Conservation (phyloP, 2,888 invertebrate genomes). For the Himalopsyche japonica region DNA sequence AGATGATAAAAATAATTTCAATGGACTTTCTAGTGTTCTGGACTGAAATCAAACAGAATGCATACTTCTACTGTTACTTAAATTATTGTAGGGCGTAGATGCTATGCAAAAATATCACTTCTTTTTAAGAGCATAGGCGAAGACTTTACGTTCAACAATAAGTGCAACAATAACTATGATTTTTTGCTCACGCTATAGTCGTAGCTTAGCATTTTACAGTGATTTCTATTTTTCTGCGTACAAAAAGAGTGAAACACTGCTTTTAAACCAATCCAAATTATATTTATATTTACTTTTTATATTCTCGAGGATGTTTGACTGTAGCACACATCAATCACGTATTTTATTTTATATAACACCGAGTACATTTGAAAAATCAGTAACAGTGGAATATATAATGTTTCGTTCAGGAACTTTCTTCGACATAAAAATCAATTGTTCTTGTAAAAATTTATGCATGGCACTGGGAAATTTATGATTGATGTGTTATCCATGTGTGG, state of each 20-base stretch:
- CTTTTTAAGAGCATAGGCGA: not conserved
- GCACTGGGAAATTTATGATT: no score
- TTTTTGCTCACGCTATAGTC: not conserved
- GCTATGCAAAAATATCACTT: not conserved
- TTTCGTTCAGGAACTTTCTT: no score
- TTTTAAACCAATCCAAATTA: not conserved
- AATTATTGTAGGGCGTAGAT: not conserved
- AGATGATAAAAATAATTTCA: no score
- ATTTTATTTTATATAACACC: no score
- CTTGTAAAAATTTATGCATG: no score
- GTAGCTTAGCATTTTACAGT: not conserved
- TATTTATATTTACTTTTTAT: not conserved
- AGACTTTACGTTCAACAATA: not conserved
- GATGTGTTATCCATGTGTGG: no score
- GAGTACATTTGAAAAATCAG: no score
- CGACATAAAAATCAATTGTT: no score
- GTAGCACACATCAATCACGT: no score
- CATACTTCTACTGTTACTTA: not conserved
- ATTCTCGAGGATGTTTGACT: no score
- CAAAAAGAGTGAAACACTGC: not conserved
- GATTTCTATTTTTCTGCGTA: not conserved
- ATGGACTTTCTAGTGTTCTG: no score
- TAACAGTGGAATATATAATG: no score
- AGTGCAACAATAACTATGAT: not conserved
- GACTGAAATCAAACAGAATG: not conserved